Base-by-base conservation (phyloP, 2,888 invertebrate genomes). In the Conchocele bisecta region DNA sequence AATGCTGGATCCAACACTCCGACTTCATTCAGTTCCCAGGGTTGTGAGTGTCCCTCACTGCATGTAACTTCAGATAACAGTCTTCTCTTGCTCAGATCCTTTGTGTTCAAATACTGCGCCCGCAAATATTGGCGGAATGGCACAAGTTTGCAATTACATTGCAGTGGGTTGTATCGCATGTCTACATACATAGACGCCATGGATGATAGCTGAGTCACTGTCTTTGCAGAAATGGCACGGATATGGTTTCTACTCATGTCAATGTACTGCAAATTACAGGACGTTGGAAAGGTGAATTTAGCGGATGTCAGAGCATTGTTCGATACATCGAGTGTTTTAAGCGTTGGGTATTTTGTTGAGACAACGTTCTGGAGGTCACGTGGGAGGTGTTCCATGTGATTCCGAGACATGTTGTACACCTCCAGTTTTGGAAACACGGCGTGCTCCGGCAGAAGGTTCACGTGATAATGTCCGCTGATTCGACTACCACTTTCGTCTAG, bases 401-500 rank as follows among this genome's bases (percentile, higher is more conserved):
- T 77, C 11, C 46, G 35, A 5, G 74, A 74, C 71, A 77, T 67
- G 37, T 74, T 77, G 60, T 77, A 77, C 7, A 74, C 67, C 48
- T 77, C 77, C 26, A 77, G 57, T 26, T 46, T 31, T 9, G 77
- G 77, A 60, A 77, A 77, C 24, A 28, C 57, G 0, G 77, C 68
- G 33, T 74, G 59, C 26, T 77, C 77, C 9, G 77, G 73, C 11
- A 77, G 37, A 22, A 77, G 58, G 37, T 64, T 70, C 5, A 77
- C 28, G 37, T 73, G 67, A 60, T 77, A 70, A 7, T 71, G 67
- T 31, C 74, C 71, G 20, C 31, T 64, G 28, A 58, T 70, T 37
- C 77, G 31, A 35, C 77, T 74, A 4, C 74, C 74, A 42, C 71
- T 74, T 56, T 77, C 77, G 26, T 77, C 77, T 13, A 77, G 37